phyloP scores from a whole-genome alignment of 2,888 invertebrate genomes.

The Pristionchus arcanus region DNA sequence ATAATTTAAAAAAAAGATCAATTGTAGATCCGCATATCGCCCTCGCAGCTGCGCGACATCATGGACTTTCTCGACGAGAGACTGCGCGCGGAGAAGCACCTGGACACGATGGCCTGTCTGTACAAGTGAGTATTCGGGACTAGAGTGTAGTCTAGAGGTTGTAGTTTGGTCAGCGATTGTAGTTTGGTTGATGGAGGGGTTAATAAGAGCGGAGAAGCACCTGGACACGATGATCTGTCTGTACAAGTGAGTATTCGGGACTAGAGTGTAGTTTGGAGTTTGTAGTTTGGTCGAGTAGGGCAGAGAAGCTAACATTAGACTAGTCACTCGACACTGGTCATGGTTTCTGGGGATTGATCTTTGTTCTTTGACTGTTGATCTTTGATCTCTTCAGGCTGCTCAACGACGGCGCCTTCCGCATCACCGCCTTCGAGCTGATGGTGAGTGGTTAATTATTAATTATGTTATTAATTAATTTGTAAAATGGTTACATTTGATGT shows the following conservation, averaged over 20 bases:
- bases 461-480: background rate
- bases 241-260: conserved; percentile 48
- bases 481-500: background rate
- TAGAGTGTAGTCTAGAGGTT: background rate
- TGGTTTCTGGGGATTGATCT: background rate
- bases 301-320: too few species aligned
- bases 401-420: conserved; percentile 55
- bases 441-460: conserved; percentile 27
- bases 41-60: conserved; percentile 49
- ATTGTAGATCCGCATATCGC: conserved; percentile 49
- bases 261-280: too few species aligned
- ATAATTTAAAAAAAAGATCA: too few species aligned
- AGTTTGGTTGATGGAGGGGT: background rate
- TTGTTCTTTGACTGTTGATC: background rate
- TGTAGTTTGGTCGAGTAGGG: too few species aligned
- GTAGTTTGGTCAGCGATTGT: background rate
- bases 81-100: conserved; percentile 38
- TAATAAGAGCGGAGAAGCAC: conserved; percentile 9
- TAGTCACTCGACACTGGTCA: too few species aligned
- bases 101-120: conserved; percentile 49
- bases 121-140: conserved; percentile 54
- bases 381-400: conserved; percentile 37
- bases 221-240: conserved; percentile 41
- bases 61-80: conserved; percentile 48
- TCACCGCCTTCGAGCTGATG: conserved; percentile 51